These are phyloP conservation scores for Tetranychus piercei DNA, from an alignment of 2,888 invertebrate genomes.

Conservation along the genomic window DNA sequence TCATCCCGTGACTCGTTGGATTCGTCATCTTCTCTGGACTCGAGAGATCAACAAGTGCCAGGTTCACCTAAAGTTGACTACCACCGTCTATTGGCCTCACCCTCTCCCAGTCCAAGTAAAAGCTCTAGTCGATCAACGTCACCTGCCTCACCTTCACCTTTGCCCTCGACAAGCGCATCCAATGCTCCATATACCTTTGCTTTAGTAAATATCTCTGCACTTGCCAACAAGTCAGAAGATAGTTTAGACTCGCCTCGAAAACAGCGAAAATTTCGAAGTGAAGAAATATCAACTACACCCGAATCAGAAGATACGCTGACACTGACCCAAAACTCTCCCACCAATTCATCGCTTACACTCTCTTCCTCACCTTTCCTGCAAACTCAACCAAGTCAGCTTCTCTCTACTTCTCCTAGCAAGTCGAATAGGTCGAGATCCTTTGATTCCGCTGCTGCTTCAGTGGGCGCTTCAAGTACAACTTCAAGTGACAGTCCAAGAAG, in stretches of 20 bases:
- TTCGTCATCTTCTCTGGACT: background rate
- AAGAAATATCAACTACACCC: background rate
- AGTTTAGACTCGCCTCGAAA: background rate
- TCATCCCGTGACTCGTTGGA: background rate
- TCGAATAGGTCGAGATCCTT: background rate
- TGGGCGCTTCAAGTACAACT: background rate
- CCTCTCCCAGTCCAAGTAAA: background rate
- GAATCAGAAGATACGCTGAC: background rate
- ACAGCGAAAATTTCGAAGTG: background rate
- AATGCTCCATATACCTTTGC: too few relatives aligned
- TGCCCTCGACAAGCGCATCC: too few relatives aligned
- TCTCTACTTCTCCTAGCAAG: background rate
- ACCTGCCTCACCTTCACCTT: background rate
- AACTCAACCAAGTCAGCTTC: background rate
- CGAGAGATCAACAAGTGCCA: background rate
- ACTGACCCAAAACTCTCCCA: background rate
- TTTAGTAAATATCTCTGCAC: too few relatives aligned
- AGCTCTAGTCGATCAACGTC: background rate
- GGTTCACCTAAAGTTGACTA: background rate
- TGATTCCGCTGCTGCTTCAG: constrained; percentile 3
- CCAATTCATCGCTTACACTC: background rate
- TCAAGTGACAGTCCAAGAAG: background rate
- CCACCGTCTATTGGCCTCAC: background rate
- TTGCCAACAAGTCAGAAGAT: background rate
- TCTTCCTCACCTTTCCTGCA: background rate